Evolutionary conservation across 2,113 vertebrate genomes (phyloP).

Genomic region (Burhinus bistriatus): DNA sequence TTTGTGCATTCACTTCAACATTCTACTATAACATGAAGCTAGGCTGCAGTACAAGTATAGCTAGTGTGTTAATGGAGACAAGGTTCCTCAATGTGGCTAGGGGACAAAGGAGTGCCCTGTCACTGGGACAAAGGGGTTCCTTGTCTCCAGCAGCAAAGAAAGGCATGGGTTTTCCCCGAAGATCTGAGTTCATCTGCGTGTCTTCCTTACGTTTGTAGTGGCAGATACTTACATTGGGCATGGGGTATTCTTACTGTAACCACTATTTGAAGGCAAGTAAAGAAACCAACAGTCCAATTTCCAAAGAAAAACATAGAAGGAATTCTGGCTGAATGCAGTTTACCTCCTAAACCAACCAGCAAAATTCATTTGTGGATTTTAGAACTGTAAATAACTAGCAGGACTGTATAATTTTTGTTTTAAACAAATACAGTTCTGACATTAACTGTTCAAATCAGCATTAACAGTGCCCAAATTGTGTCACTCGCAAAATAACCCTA

Average conservation of each 20-base stretch:
- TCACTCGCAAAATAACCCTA: background rate
- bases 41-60: background rate
- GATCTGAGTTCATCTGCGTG: background rate
- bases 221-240: background rate
- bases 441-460: background rate
- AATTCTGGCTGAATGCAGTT: background rate
- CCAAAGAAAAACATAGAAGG: background rate
- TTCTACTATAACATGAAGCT: background rate
- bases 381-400: background rate
- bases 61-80: background rate
- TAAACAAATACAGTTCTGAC: background rate
- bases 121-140: background rate
- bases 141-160: background rate
- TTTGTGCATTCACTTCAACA: background rate
- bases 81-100: background rate
- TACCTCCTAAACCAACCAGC: background rate
- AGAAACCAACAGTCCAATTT: background rate
- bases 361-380: background rate
- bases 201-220: background rate
- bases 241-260: background rate
- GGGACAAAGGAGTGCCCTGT: background rate
- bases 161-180: background rate
- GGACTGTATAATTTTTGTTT: background rate
- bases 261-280: background rate
- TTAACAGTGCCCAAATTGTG: background rate